Evolutionary conservation across 2,888 invertebrate species (phyloP).

Genomic region (Liodrosophila aerea): DNA sequence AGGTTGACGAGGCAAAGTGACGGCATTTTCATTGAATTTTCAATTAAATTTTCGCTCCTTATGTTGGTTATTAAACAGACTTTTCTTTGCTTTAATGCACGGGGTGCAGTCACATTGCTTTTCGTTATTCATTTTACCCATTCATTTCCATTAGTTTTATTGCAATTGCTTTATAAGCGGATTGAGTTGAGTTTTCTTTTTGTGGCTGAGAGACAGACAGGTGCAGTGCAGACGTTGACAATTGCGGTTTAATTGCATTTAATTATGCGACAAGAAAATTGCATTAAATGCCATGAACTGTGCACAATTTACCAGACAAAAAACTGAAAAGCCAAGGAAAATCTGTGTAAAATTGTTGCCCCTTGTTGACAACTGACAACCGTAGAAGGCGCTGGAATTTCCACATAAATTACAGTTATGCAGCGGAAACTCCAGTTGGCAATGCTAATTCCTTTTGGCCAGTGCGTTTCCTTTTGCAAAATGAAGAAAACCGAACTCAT

Average conservation of each 20-base stretch:
- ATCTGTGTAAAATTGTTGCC: constrained; percentile 10
- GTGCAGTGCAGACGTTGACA: constrained; percentile 17
- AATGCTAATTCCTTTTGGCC: constrained; percentile 67
- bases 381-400: too few relatives aligned
- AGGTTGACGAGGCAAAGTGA: too few relatives aligned
- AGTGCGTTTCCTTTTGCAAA: constrained; percentile 47
- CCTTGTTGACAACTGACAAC: constrained; percentile 14
- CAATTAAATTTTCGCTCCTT: too few relatives aligned
- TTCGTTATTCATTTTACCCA: neutral
- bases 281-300: constrained; percentile 44
- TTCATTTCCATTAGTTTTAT: neutral
- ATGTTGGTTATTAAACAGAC: neutral
- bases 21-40: too few relatives aligned
- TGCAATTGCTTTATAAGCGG: neutral
- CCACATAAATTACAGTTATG: constrained; percentile 61
- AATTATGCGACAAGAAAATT: constrained; percentile 62
- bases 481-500: neutral
- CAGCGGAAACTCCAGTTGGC: constrained; percentile 67
- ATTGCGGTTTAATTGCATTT: constrained; percentile 63
- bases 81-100: neutral
- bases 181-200: too few relatives aligned
- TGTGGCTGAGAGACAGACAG: neutral
- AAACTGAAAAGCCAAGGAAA: constrained; percentile 1
- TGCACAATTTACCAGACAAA: constrained; percentile 5
- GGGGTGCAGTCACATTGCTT: neutral